phyloP scores from a whole-genome alignment of 2,888 invertebrate species.

The Hyalella azteca region DNA sequence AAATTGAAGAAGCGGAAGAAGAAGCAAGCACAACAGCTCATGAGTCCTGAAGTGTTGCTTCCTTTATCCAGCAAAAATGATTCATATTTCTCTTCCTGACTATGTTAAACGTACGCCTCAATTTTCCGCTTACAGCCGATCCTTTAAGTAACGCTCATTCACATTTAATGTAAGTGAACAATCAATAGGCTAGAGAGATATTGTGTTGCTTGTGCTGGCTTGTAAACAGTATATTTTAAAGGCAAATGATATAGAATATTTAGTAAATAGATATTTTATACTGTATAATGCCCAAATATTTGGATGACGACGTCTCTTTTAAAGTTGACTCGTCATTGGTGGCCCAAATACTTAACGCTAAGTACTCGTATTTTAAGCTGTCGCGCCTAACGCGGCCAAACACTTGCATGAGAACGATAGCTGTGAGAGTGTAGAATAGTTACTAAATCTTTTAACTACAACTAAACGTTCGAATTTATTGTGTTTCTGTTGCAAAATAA shows the following conservation, averaged over 20 bases:
- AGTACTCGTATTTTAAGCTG: too few relatives aligned
- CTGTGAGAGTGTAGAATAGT: slow-evolving; percentile 20
- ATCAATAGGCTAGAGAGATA: slow-evolving; percentile 29
- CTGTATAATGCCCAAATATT: neutral
- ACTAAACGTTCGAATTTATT: neutral
- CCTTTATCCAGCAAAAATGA: slow-evolving; percentile 35
- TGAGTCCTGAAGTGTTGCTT: slow-evolving; percentile 53
- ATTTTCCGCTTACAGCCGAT: neutral
- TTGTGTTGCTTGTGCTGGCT: slow-evolving; percentile 26
- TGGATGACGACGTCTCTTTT: neutral
- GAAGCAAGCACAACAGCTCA: slow-evolving; percentile 52
- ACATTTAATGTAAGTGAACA: slow-evolving; percentile 27
- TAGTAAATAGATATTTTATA: slow-evolving; percentile 9
- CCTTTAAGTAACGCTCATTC: slow-evolving; percentile 18
- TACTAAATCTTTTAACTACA: neutral
- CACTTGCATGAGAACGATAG: slow-evolving; percentile 32
- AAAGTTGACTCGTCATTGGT: neutral
- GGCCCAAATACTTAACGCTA: slow-evolving; percentile 9
- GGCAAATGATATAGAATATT: neutral
- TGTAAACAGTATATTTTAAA: slow-evolving; percentile 30
- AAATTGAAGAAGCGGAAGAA: slow-evolving; percentile 54
- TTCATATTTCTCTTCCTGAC: slow-evolving; percentile 36
- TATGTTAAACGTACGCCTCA: neutral
- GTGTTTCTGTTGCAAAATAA: neutral
- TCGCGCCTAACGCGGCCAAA: neutral